Evolutionary conservation across 2,113 vertebrate genomes (phyloP), one percentile per base, ranked within the genome.

Genomic region (Pituophis catenifer): DNA sequence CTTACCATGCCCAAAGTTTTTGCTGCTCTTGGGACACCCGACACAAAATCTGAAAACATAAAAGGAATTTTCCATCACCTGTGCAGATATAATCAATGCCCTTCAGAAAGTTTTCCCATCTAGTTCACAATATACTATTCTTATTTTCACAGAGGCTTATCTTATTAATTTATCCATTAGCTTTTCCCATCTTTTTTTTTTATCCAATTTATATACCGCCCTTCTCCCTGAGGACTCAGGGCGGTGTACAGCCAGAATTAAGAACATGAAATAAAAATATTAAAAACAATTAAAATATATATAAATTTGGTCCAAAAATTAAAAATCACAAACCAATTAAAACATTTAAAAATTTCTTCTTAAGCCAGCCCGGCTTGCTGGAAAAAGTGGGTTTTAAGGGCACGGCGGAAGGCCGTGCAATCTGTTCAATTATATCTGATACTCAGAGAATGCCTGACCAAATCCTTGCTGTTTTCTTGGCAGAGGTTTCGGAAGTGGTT

Each of bases 1-100:
- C 98, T 96, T 98, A 99, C 99, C 97, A 99, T 99, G 94, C 99
- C 99, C 91, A 99, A 97, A 0, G 99, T 99, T 89, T 98, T 98
- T 0, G 99, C 98, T 75, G 99, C 99, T 94, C 99, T 98, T n/a
- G 99, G 99, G 1, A 99, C 98, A 88, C 99, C 99, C 2, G 99
- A 99, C 52, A 99, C 98, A 65, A 99, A 99, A 96, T 99, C 99
- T 99, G 93, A 94, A 95, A 97, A 65, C 8, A 81, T 7, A 96
- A 9, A 95, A 23, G 11, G 8, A 58, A 15, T 15, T 8, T 89
- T 81, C 4, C 2, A 48, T 52, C 6, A 62, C 6, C 6, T 38
- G 10, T 33, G 23, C 0, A 50, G 38, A 19, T 44, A 62, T 12
- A 90, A 24, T 12, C 53, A 81, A 48, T 17, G 24, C 2, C 33